Percentiles rank a stretch among this genome's conserved stretches.
These are phyloP conservation scores for Pipistrellus pipistrellus DNA, from an alignment of 2,797 vertebrate genomes.

Conservation along the genomic window DNA sequence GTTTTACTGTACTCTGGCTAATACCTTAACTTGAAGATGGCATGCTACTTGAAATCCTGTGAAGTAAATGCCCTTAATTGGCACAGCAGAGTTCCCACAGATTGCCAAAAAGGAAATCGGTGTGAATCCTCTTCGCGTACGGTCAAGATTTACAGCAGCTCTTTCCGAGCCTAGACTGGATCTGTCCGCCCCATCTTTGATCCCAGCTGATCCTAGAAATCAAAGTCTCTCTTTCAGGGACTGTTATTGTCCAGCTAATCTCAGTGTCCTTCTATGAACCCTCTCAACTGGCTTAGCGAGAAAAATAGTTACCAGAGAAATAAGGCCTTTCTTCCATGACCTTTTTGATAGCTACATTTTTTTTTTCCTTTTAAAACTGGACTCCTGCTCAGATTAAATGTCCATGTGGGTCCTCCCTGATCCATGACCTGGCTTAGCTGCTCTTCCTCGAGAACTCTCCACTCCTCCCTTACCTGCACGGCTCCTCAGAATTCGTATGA, in stretches of 20 bases:
- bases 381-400: slow-evolving; percentile 79
- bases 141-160: background rate
- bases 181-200: slow-evolving; percentile 68
- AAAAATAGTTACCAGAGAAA: slow-evolving; percentile 63
- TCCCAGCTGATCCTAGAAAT: slow-evolving; percentile 62
- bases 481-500: slow-evolving; percentile 61
- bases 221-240: slow-evolving; percentile 68
- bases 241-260: slow-evolving; percentile 48
- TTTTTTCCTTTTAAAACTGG: slow-evolving; percentile 64
- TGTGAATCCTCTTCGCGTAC: slow-evolving; percentile 8
- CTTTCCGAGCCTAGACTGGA: slow-evolving; percentile 35
- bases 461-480: slow-evolving; percentile 67
- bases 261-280: slow-evolving; percentile 62
- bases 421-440: slow-evolving; percentile 60
- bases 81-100: slow-evolving; percentile 4
- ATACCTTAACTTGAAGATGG: slow-evolving; percentile 56
- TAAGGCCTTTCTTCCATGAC: slow-evolving; percentile 64
- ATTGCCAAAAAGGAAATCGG: background rate
- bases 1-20: slow-evolving; percentile 39
- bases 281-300: slow-evolving; percentile 67
- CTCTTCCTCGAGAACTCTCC: slow-evolving; percentile 69
- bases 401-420: slow-evolving; percentile 58
- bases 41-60: slow-evolving; percentile 28
- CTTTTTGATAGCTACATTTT: slow-evolving; percentile 42
- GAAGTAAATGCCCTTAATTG: background rate